phyloP scores from a whole-genome alignment of 1,140 invertebrate genomes.

The Neodiprion fabricii region DNA sequence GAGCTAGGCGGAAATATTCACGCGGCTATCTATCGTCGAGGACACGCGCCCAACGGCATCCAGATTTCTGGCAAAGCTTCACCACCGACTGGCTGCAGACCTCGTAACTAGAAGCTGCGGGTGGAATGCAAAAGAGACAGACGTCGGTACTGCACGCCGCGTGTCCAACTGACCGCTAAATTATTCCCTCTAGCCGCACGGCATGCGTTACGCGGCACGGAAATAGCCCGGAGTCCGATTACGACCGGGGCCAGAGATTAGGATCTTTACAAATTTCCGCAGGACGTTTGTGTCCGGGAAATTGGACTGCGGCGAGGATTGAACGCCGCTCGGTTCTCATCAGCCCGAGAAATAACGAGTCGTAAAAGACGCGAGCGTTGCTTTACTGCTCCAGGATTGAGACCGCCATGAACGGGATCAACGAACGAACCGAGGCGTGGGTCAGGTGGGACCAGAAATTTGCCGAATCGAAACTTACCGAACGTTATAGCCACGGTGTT shows the following conservation, averaged over 20 bases:
- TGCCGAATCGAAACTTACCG: no score
- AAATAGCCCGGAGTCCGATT: neutral
- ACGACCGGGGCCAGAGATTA: no score
- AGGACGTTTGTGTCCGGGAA: neutral
- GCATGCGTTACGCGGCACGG: neutral
- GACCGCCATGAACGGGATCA: slow-evolving; percentile 33
- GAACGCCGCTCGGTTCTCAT: slow-evolving; percentile 31
- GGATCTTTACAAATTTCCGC: neutral
- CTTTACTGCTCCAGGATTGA: slow-evolving; percentile 40
- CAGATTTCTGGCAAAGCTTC: neutral
- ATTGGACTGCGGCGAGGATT: neutral
- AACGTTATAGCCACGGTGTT: no score
- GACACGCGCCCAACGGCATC: neutral
- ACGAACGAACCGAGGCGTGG: no score
- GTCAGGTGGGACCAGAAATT: no score
- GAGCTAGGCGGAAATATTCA: neutral
- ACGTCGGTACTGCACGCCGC: neutral
- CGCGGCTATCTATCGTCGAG: neutral
- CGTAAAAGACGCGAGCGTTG: slow-evolving; percentile 36
- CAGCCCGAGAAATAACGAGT: slow-evolving; percentile 41
- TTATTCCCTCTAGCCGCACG: neutral
- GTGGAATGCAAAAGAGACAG: neutral
- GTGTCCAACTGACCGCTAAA: neutral
- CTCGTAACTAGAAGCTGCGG: no score
- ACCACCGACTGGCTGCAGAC: neutral